phyloP scores from a whole-genome alignment of 2,113 vertebrate genomes.

The Atrichornis clamosus region DNA sequence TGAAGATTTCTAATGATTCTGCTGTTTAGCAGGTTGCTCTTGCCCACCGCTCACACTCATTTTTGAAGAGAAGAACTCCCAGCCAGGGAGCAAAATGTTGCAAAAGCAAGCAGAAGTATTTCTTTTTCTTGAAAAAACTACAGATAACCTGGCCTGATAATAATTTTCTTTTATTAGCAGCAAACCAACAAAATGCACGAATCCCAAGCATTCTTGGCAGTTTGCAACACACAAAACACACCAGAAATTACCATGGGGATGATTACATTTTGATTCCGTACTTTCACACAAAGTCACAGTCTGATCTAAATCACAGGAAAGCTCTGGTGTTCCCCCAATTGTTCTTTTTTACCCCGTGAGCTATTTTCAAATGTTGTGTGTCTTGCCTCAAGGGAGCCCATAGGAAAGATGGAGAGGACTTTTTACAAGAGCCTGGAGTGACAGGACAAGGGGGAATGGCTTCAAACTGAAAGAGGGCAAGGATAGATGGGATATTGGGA shows the following conservation, averaged over 20 bases:
- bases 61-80: background rate
- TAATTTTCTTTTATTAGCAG: background rate
- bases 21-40: background rate
- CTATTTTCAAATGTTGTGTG: background rate
- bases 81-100: background rate
- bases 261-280: background rate
- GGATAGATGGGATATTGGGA: no score
- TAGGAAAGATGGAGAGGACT: background rate
- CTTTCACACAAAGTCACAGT: background rate
- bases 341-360: fast-evolving
- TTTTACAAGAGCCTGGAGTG: background rate
- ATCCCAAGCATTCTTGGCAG: background rate
- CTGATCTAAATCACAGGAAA: background rate
- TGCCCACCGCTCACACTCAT: background rate
- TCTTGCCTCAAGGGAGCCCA: background rate
- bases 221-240: background rate
- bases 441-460: background rate
- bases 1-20: background rate
- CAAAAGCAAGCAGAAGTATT: background rate
- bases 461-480: background rate
- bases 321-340: background rate
- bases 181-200: background rate
- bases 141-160: background rate
- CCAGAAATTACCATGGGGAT: background rate
- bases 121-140: background rate